A percentile compares a stretch with the other conserved stretches of the same genome.
Conservation (phyloP, 2,888 invertebrate genomes). For the Tiliacea citrago region DNA sequence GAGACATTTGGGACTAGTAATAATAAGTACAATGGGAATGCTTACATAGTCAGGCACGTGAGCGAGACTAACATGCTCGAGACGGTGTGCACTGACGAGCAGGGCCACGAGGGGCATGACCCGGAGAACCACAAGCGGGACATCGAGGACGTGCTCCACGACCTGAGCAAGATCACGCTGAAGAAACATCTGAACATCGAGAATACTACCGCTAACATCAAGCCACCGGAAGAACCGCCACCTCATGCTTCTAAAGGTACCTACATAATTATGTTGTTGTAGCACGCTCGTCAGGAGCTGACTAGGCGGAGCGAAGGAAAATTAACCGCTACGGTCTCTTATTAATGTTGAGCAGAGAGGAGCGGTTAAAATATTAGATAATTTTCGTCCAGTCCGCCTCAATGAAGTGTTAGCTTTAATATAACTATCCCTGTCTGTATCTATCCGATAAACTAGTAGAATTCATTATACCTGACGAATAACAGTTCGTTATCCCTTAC, state of each 20-base stretch:
- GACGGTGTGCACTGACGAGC: conserved; percentile 77
- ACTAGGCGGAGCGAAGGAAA: neutral
- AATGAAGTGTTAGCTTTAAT: neutral
- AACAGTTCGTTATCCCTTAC: neutral
- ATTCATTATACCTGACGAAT: neutral
- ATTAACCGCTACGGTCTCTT: neutral
- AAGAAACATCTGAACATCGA: conserved; percentile 87
- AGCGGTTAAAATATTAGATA: neutral
- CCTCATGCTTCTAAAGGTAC: conserved; percentile 76
- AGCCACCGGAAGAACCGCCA: conserved; percentile 81
- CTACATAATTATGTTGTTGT: neutral
- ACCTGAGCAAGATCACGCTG: conserved; percentile 86
- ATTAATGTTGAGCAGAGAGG: neutral
- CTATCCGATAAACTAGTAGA: neutral
- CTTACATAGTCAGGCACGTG: conserved; percentile 84
- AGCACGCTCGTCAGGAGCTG: neutral
- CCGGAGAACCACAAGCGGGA: conserved; percentile 69
- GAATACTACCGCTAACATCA: conserved; percentile 88
- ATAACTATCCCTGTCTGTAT: neutral
- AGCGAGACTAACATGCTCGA: conserved; percentile 81
- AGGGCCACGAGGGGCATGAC: conserved; percentile 77
- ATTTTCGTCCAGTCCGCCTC: neutral
- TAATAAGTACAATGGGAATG: conserved; percentile 79
- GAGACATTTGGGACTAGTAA: conserved; percentile 84
- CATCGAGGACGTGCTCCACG: conserved; percentile 87